These are phyloP conservation scores for Carterocephalus palaemon DNA, from an alignment of 2,888 invertebrate genomes.

Conservation along the genomic window DNA sequence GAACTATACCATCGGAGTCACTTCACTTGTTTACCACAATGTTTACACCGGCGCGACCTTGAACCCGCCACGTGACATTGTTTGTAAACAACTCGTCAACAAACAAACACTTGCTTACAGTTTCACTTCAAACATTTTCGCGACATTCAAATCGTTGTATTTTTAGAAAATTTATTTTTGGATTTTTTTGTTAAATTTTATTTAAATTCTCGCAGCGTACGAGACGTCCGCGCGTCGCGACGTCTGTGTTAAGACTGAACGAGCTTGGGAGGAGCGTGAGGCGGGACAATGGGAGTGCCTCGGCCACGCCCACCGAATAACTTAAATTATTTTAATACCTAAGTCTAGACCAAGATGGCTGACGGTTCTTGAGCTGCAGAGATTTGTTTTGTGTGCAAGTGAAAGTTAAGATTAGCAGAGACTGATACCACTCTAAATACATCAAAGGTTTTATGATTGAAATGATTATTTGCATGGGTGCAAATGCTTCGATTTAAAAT, in stretches of 20 bases:
- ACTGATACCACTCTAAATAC: no score
- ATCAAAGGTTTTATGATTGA: no score
- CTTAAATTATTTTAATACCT: constrained; percentile 31
- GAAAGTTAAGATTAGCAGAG: no score
- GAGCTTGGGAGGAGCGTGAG: constrained; percentile 10
- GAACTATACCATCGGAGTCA: constrained; percentile 17
- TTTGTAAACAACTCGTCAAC: constrained; percentile 52
- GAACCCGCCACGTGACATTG: constrained; percentile 40
- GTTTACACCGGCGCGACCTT: constrained; percentile 31
- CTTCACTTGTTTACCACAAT: constrained; percentile 29
- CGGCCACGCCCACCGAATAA: constrained; percentile 30
- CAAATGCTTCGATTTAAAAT: no score
- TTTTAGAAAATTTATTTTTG: constrained; percentile 6
- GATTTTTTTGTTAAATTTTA: constrained; percentile 1
- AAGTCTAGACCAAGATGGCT: constrained; percentile 43
- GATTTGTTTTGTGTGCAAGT: no score
- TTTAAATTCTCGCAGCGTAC: not conserved
- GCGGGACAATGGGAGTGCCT: constrained; percentile 12
- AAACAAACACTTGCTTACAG: constrained; percentile 31
- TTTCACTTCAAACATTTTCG: constrained; percentile 11
- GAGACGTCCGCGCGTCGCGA: constrained; percentile 1
- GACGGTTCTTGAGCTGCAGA: not conserved
- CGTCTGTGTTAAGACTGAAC: constrained; percentile 1
- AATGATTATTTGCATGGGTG: no score
- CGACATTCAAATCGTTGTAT: not conserved